Evolutionary conservation across 2,888 invertebrate genomes (phyloP).

Genomic region (Leptopilina myrica): DNA sequence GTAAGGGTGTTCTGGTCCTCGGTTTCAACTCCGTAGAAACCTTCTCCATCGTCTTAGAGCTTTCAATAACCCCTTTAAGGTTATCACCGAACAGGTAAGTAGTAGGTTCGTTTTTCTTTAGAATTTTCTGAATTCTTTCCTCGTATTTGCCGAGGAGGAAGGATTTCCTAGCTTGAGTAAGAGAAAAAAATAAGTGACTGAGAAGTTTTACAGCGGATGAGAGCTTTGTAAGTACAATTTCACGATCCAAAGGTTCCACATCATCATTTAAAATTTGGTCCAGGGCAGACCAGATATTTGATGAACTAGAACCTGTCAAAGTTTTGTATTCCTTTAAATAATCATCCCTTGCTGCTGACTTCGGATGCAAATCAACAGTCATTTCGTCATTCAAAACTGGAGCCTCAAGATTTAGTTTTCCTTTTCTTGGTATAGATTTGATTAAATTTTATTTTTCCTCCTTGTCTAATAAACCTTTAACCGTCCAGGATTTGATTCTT

Average conservation of each 20-base stretch:
- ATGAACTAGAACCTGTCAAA: too few relatives aligned
- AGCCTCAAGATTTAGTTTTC: not conserved
- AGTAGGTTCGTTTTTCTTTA: not conserved
- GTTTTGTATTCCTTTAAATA: too few relatives aligned
- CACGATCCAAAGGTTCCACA: too few relatives aligned
- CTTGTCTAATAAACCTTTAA: not conserved
- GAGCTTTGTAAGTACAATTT: too few relatives aligned
- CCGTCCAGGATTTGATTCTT: not conserved
- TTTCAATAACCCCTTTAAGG: not conserved
- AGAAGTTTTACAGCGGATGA: too few relatives aligned
- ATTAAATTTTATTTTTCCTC: not conserved
- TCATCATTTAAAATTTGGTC: too few relatives aligned
- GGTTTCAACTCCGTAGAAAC: not conserved
- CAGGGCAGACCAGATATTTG: too few relatives aligned
- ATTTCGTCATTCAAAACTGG: not conserved
- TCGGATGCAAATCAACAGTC: too few relatives aligned
- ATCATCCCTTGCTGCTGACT: too few relatives aligned
- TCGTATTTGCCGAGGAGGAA: too few relatives aligned
- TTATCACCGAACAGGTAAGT: conserved; percentile 2
- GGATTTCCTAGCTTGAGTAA: too few relatives aligned
- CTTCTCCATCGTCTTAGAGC: not conserved
- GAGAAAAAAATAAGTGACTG: too few relatives aligned
- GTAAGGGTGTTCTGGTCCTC: not conserved
- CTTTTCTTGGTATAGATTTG: not conserved
- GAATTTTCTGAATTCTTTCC: not conserved